These are phyloP conservation scores for Pollenia amentaria DNA, from an alignment of 2,888 invertebrate species.

Conservation along the genomic window DNA sequence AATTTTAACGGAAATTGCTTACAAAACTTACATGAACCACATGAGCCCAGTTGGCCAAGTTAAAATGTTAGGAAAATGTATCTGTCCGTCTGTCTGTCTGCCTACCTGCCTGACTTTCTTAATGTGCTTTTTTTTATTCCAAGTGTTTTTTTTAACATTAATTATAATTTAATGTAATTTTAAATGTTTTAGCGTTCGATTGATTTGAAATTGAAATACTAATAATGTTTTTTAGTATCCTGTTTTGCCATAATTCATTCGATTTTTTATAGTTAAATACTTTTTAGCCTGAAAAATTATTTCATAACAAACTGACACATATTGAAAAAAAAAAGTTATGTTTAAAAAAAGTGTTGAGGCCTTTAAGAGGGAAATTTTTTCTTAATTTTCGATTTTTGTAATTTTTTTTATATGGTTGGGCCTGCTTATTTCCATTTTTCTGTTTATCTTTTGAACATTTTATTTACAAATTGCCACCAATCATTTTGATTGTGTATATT, in stretches of 20 bases:
- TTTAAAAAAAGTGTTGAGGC: slow-evolving; percentile 26
- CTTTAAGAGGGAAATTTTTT: slow-evolving; percentile 61
- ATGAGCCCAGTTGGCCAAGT: slow-evolving; percentile 13
- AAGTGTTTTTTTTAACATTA: slow-evolving; percentile 14
- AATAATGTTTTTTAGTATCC: slow-evolving; percentile 60
- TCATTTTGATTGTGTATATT: slow-evolving; percentile 68
- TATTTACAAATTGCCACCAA: slow-evolving; percentile 77
- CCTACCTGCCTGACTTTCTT: not conserved
- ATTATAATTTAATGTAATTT: slow-evolving; percentile 64
- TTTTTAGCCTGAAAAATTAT: slow-evolving; percentile 33
- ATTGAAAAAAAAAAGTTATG: slow-evolving; percentile 51
- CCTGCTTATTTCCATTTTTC: slow-evolving; percentile 50
- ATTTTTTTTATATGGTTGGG: slow-evolving; percentile 15
- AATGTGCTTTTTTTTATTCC: slow-evolving; percentile 18
- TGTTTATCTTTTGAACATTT: slow-evolving; percentile 73
- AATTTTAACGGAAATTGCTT: slow-evolving; percentile 58
- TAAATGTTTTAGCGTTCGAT: slow-evolving; percentile 56
- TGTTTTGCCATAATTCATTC: slow-evolving; percentile 66
- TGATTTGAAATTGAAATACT: slow-evolving; percentile 45
- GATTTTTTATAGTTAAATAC: slow-evolving; percentile 36
- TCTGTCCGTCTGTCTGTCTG: too few relatives aligned
- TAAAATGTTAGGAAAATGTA: slow-evolving; percentile 13
- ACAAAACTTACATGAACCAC: slow-evolving; percentile 20
- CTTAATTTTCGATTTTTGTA: slow-evolving; percentile 55
- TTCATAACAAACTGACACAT: slow-evolving; percentile 72